These are phyloP conservation scores for Scrobipalpa atriplicella DNA, from an alignment of 2,888 invertebrate species.

Conservation along the genomic window DNA sequence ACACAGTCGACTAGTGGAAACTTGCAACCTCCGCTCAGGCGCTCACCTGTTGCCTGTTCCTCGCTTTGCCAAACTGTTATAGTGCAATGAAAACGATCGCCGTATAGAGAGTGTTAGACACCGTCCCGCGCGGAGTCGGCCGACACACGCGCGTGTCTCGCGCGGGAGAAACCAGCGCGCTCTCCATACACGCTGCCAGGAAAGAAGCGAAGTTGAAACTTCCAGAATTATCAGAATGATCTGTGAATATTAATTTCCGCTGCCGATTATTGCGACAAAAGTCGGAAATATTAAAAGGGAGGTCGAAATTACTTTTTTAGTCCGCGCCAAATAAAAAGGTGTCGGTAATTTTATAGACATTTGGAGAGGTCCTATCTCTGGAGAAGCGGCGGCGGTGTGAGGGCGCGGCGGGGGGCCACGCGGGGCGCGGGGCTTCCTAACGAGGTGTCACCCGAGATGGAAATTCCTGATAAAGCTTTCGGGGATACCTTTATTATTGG, in stretches of 20 bases:
- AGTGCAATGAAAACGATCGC: conserved; percentile 67
- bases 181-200: neutral
- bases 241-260: conserved; percentile 27
- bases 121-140: no score
- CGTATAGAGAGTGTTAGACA: conserved; percentile 31
- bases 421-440: conserved; percentile 30
- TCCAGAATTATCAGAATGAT: neutral
- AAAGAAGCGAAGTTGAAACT: conserved; percentile 2
- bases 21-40: neutral
- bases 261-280: conserved; percentile 29
- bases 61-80: conserved; percentile 53
- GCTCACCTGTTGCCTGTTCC: conserved; percentile 63
- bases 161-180: neutral
- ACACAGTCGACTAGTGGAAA: neutral
- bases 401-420: no score
- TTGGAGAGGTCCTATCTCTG: conserved; percentile 34
- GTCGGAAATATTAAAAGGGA: conserved; percentile 35
- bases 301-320: conserved; percentile 30
- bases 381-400: neutral
- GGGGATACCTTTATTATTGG: conserved; percentile 29
- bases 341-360: conserved; percentile 42
- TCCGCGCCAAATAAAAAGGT: conserved; percentile 36
- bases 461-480: conserved; percentile 33
- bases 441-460: conserved; percentile 35
- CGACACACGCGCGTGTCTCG: neutral